A percentile compares a stretch with the other conserved stretches of the same genome.
Evolutionary conservation across 2,113 vertebrate species (phyloP).

Genomic region (Tragulus kanchil): DNA sequence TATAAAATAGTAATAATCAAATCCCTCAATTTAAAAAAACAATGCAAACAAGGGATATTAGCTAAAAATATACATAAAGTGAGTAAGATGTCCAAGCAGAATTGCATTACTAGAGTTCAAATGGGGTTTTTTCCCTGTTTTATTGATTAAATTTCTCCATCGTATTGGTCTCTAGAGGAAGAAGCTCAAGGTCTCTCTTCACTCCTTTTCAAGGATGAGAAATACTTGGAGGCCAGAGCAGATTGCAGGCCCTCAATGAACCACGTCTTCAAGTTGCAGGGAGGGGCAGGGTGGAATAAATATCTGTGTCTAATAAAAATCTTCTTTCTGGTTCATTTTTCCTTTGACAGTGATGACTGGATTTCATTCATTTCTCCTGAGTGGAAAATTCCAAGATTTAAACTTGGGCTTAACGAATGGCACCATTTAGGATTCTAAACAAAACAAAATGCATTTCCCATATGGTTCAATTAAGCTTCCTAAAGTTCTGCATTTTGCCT

Average conservation of each 20-base stretch:
- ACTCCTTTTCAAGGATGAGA: background rate
- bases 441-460: background rate
- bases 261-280: background rate
- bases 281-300: background rate
- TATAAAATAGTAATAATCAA: background rate
- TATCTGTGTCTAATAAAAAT: background rate
- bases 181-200: background rate
- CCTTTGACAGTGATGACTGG: background rate
- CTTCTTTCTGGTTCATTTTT: conserved; percentile 14
- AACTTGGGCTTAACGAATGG: background rate
- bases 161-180: background rate
- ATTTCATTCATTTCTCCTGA: background rate
- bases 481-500: conserved; percentile 23
- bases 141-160: background rate
- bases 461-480: background rate
- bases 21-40: background rate
- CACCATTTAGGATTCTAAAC: background rate
- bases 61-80: background rate
- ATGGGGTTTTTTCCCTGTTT: background rate
- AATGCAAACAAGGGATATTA: background rate
- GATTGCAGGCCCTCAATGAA: background rate
- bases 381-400: background rate
- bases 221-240: background rate
- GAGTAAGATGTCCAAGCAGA: background rate
- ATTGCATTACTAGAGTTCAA: background rate